phyloP scores from a whole-genome alignment of 2,113 vertebrate species.

The Oreochromis spilurus region DNA sequence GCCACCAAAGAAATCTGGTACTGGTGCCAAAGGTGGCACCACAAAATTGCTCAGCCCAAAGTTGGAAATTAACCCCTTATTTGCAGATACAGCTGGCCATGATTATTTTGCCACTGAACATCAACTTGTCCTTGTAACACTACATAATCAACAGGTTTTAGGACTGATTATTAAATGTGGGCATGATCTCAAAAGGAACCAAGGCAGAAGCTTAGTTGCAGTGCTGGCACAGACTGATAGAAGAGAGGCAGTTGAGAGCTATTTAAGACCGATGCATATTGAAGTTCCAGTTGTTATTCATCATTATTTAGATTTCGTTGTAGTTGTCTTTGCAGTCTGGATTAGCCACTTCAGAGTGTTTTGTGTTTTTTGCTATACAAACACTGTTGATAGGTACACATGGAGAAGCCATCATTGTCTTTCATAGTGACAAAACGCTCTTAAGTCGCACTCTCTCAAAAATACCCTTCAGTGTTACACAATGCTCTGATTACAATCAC shows the following conservation, averaged over 20 bases:
- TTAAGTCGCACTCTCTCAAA: neutral
- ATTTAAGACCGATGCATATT: neutral
- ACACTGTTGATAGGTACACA: neutral
- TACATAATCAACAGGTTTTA: neutral
- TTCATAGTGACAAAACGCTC: neutral
- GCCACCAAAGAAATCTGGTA: neutral
- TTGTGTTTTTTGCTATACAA: neutral
- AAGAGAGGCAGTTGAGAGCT: neutral
- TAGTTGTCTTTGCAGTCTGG: neutral
- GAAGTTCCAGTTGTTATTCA: neutral
- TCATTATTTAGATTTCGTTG: neutral
- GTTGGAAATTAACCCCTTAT: neutral
- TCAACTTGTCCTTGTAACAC: neutral
- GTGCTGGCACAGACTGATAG: neutral
- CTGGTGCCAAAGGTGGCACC: accelerated
- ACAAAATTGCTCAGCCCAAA: neutral
- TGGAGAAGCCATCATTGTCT: neutral
- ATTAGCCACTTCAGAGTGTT: neutral
- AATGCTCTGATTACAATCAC: neutral
- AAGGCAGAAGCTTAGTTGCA: neutral
- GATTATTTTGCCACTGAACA: neutral
- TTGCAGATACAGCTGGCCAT: neutral
- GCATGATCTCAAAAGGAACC: neutral
- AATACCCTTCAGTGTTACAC: neutral
- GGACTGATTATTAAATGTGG: neutral